phyloP scores from a whole-genome alignment of 2,797 vertebrate species.

The Chromobotia macracanthus region DNA sequence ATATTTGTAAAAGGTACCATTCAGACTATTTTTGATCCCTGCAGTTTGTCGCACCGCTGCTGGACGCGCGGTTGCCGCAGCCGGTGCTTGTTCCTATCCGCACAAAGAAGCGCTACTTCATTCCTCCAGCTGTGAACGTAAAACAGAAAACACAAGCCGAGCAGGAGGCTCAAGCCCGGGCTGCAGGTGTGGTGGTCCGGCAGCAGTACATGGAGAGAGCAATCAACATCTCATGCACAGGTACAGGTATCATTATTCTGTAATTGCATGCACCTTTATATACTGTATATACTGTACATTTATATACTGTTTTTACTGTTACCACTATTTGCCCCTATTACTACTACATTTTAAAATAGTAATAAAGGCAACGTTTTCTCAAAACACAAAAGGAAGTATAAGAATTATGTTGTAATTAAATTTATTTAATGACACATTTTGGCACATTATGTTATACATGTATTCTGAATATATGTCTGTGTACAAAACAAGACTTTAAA shows the following conservation, averaged over 20 bases:
- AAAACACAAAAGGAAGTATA: too few species aligned
- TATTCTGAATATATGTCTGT: too few species aligned
- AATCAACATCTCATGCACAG: slow-evolving; percentile 87
- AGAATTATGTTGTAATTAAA: too few species aligned
- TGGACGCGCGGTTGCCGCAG: slow-evolving; percentile 60
- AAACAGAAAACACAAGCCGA: slow-evolving; percentile 61
- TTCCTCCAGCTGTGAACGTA: slow-evolving; percentile 70
- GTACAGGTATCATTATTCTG: slow-evolving; percentile 66
- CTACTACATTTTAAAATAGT: too few species aligned
- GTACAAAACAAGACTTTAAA: too few species aligned
- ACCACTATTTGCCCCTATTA: too few species aligned
- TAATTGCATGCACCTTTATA: neutral
- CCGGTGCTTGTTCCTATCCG: slow-evolving; percentile 76
- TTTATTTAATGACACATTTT: too few species aligned
- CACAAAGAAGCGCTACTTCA: slow-evolving; percentile 78
- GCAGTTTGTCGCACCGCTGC: slow-evolving; percentile 59
- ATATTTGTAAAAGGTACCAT: neutral
- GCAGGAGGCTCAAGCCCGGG: slow-evolving; percentile 61
- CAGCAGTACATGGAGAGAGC: slow-evolving; percentile 80
- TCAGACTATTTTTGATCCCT: neutral
- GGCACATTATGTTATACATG: too few species aligned
- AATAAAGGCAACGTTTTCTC: too few species aligned
- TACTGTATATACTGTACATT: neutral
- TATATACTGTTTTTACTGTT: too few species aligned
- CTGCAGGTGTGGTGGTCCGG: slow-evolving; percentile 69